A percentile compares a stretch with the other conserved stretches of the same genome.
Evolutionary conservation across 2,888 invertebrate species (phyloP).

Genomic region (Xanthia togata): DNA sequence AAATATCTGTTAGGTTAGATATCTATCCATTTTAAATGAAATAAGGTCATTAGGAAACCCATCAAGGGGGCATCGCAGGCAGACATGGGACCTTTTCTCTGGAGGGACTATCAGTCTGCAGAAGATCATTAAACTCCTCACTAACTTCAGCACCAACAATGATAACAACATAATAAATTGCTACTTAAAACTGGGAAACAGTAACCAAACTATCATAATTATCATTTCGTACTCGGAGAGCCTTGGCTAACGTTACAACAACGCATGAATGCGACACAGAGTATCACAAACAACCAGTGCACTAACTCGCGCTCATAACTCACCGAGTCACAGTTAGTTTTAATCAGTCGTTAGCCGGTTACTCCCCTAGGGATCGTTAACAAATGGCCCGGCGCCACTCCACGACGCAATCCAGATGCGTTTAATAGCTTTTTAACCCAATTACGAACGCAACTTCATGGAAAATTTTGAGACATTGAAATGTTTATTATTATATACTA

Average conservation of each 20-base stretch:
- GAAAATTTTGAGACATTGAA: slow-evolving; percentile 67
- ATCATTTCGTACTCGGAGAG: slow-evolving; percentile 18
- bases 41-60: neutral
- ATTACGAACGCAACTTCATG: slow-evolving; percentile 70
- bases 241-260: slow-evolving; percentile 11
- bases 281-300: slow-evolving; percentile 50
- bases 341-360: slow-evolving; percentile 74
- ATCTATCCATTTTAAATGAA: neutral
- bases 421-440: slow-evolving; percentile 81
- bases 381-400: slow-evolving; percentile 67
- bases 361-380: slow-evolving; percentile 73
- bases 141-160: slow-evolving; percentile 12
- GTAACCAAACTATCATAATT: slow-evolving; percentile 36
- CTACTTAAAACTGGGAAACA: slow-evolving; percentile 16
- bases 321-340: slow-evolving; percentile 73
- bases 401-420: slow-evolving; percentile 78
- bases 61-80: neutral
- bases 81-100: neutral
- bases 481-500: slow-evolving; percentile 66
- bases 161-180: slow-evolving; percentile 36
- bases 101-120: slow-evolving; percentile 4
- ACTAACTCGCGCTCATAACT: slow-evolving; percentile 68
- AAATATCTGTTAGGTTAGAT: neutral
- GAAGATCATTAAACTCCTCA: slow-evolving; percentile 34
- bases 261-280: slow-evolving; percentile 26